A percentile compares a stretch with the other conserved stretches of the same genome.
These are phyloP conservation scores for Falco novaeseelandiae DNA, from an alignment of 2,797 vertebrate genomes.

Conservation along the genomic window DNA sequence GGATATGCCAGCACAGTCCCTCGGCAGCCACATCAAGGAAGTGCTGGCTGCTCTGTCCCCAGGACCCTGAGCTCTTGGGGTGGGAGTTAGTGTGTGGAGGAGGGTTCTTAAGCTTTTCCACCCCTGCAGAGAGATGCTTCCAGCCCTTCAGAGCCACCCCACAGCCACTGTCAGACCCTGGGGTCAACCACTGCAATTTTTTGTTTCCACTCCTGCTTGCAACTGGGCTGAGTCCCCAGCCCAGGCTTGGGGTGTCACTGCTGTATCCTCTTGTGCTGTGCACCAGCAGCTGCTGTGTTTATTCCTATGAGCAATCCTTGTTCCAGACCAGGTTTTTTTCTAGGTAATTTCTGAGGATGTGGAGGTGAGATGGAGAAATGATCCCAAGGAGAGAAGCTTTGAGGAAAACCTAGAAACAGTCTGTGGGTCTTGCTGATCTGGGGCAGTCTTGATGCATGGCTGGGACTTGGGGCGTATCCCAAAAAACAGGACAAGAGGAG, in stretches of 20 bases:
- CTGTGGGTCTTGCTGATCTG: neutral
- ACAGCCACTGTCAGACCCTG: fast-evolving
- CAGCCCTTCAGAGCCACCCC: neutral
- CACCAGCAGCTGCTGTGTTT: neutral
- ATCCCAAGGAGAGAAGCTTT: neutral
- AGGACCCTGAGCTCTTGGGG: neutral
- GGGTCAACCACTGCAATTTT: neutral
- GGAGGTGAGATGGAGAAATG: neutral
- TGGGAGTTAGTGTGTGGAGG: neutral
- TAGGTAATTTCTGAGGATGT: neutral
- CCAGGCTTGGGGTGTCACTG: neutral
- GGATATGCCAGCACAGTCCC: neutral
- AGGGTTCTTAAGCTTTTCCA: neutral
- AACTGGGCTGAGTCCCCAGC: neutral
- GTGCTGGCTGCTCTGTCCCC: neutral
- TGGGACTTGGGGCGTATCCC: fast-evolving
- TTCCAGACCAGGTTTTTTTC: neutral
- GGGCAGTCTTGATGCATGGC: neutral
- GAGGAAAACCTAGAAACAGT: neutral
- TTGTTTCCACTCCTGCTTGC: neutral
- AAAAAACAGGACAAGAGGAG: neutral
- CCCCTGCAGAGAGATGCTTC: neutral
- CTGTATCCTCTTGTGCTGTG: neutral
- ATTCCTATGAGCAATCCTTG: neutral
- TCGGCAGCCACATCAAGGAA: neutral